Base-by-base conservation (phyloP, 2,797 vertebrate genomes). In the Morus bassanus region DNA sequence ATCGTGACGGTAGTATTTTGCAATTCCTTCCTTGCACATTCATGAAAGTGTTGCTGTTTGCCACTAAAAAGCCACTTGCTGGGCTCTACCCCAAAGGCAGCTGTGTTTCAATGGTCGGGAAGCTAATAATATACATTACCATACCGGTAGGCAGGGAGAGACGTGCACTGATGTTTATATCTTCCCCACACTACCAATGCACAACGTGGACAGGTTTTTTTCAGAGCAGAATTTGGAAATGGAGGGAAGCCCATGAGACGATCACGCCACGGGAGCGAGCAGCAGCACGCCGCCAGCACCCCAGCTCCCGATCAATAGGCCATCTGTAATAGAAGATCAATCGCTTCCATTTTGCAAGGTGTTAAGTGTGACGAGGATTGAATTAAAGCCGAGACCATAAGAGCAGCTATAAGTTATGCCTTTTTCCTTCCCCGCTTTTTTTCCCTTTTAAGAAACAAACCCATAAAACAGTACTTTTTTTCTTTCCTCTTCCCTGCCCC, bases 261-360 rank as follows among this genome's bases (percentile, higher is more conserved):
- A 31, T 33, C n/a, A 35, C 35, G 16, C 48, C 77, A 28, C 1
- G 0, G 78, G 77, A 85, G 43, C 2, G 0, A 57, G 85, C 39
- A 0, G 94, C 65, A 75, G 43, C n/a, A 19, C 2, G 2, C 54
- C 59, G 28, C 75, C 80, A 68, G 89, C 95, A 45, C 61, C 27
- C 18, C 19, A 4, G 74, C 75, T 82, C 75, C 61, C 6, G 12
- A 96, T 96, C 97, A 37, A 97, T 76, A 77, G 90, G 73, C 91
- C 67, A 61, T 80, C 95, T 82, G 88, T 68, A 95, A 96, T 87
- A 89, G 93, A 90, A 95, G 96, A 96, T 97, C 97, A 97, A 96
- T 96, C 27, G 91, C 95, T 95, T 93, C 95, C 96, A 96, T 96
- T 96, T 59, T 80, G 91, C 31, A 35, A 96, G 84, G 94, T 82